Conservation (phyloP, 1,140 invertebrate species). For the Chironomus tepperi region DNA sequence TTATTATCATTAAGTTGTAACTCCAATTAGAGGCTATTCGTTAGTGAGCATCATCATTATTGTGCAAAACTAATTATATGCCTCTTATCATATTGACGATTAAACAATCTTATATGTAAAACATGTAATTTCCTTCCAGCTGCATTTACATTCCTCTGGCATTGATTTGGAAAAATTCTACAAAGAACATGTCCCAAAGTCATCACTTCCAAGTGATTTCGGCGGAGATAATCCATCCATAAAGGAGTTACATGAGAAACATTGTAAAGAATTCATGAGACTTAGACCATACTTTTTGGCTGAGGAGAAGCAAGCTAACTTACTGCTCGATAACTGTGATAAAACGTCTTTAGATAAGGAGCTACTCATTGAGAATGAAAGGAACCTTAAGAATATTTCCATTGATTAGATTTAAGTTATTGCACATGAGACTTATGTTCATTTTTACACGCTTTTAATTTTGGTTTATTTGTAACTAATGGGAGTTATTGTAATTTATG, state of each 20-base stretch:
- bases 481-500: too few relatives aligned
- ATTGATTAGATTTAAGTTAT: neutral
- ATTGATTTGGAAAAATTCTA: slow-evolving; percentile 40
- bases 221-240: slow-evolving; percentile 41
- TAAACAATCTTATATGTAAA: slow-evolving; percentile 19
- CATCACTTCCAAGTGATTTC: slow-evolving; percentile 43
- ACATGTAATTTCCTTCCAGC: slow-evolving; percentile 32
- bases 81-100: neutral
- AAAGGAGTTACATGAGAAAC: slow-evolving; percentile 36
- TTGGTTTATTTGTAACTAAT: too few relatives aligned
- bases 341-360: neutral
- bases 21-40: too few relatives aligned
- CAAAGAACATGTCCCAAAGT: slow-evolving; percentile 37
- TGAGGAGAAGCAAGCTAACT: slow-evolving; percentile 34
- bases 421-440: too few relatives aligned
- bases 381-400: neutral
- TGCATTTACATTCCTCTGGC: slow-evolving; percentile 39
- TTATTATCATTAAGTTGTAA: neutral
- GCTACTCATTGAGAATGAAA: neutral
- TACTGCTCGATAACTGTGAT: neutral
- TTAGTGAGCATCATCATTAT: too few relatives aligned
- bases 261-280: slow-evolving; percentile 35
- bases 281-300: slow-evolving; percentile 40
- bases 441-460: too few relatives aligned
- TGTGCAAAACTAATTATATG: too few relatives aligned